Conservation (phyloP, 2,113 vertebrate species). For the Picathartes gymnocephalus region DNA sequence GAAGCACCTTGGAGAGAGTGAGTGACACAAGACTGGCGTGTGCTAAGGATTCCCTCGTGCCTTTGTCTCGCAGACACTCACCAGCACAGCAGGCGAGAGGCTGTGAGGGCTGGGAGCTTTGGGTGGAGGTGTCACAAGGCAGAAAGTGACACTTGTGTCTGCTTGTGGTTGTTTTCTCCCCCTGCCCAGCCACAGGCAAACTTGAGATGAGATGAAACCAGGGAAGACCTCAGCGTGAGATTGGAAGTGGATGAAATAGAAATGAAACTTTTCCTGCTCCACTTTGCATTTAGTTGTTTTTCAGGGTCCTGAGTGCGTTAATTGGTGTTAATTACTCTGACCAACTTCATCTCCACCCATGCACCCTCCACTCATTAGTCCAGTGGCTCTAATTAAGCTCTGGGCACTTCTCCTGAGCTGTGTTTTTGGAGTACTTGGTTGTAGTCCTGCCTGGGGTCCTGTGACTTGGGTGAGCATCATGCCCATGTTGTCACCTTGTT, state of each 20-base stretch:
- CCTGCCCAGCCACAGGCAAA: neutral
- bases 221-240: neutral
- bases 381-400: neutral
- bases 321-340: neutral
- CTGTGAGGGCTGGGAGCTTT: neutral
- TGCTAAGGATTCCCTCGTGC: neutral
- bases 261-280: neutral
- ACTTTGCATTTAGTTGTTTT: neutral
- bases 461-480: neutral
- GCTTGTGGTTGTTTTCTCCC: neutral
- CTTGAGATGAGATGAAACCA: neutral
- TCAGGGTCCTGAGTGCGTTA: neutral
- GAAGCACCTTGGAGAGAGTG: neutral
- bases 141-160: neutral
- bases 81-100: neutral
- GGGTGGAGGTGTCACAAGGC: fast-evolving
- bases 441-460: neutral
- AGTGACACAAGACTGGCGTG: neutral
- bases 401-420: neutral
- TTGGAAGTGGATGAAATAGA: neutral
- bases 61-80: neutral
- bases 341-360: neutral
- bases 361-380: neutral
- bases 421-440: neutral
- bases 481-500: neutral